These are phyloP conservation scores for Antheraea assamensis DNA, from an alignment of 2,888 invertebrate species.

Conservation along the genomic window DNA sequence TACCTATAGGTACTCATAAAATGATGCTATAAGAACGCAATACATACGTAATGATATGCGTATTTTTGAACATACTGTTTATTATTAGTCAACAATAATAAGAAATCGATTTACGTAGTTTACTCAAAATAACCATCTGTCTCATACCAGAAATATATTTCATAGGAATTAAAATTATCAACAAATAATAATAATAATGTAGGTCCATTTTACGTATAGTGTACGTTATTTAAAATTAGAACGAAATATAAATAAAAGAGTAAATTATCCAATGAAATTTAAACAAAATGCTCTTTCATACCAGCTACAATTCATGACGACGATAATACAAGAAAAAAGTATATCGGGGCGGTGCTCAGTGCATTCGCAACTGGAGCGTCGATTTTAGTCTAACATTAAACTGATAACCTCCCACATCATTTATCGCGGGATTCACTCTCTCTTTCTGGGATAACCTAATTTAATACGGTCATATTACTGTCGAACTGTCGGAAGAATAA, in stretches of 20 bases:
- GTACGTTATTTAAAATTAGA: neutral
- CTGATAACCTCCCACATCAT: slow-evolving; percentile 60
- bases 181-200: no score
- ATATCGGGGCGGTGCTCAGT: slow-evolving; percentile 28
- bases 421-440: slow-evolving; percentile 59
- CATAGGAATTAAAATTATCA: neutral
- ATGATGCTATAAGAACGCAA: neutral
- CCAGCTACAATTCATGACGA: neutral
- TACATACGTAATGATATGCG: neutral
- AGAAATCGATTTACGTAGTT: neutral
- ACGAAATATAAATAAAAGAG: neutral
- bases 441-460: slow-evolving; percentile 72
- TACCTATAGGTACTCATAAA: neutral
- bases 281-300: neutral
- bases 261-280: neutral
- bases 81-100: slow-evolving; percentile 4
- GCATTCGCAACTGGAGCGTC: slow-evolving; percentile 51
- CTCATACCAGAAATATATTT: neutral
- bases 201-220: no score
- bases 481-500: neutral
- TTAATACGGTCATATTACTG: slow-evolving; percentile 29
- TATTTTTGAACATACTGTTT: neutral
- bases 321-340: neutral
- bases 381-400: slow-evolving; percentile 43
- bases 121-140: slow-evolving; percentile 1